Percentiles rank a stretch among this genome's conserved stretches.
phyloP scores from a whole-genome alignment of 2,113 vertebrate genomes.

The Oncorhynchus masou region DNA sequence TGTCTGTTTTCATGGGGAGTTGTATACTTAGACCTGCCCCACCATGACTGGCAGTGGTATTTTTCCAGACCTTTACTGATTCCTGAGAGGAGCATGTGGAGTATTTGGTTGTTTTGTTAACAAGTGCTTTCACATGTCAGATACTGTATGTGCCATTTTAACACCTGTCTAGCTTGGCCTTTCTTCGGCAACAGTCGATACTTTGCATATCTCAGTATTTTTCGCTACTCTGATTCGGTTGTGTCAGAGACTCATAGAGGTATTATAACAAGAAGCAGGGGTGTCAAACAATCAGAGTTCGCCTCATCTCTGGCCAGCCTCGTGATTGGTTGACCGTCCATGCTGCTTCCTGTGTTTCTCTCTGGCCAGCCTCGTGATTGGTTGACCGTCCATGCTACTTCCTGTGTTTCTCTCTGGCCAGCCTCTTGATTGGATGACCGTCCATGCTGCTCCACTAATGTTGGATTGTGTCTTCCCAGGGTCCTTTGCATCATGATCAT shows the following conservation, averaged over 20 bases:
- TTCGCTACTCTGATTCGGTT: not conserved
- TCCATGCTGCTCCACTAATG: slow-evolving; percentile 12
- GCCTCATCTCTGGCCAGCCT: not conserved
- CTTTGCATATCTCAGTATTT: not conserved
- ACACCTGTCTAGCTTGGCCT: not conserved
- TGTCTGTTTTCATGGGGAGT: not conserved
- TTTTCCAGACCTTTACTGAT: not conserved
- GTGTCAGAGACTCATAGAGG: not conserved
- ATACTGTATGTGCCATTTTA: not conserved
- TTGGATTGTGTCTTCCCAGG: slow-evolving; percentile 27
- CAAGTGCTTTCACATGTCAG: not conserved
- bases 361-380: not conserved
- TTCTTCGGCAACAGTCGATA: not conserved
- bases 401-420: slow-evolving; percentile 16
- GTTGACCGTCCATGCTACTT: slow-evolving; percentile 13
- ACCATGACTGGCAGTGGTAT: not conserved
- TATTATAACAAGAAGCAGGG: not conserved
- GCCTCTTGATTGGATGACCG: not conserved
- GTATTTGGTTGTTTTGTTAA: not conserved
- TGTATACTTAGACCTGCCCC: no score
- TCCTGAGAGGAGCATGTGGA: not conserved
- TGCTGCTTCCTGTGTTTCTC: slow-evolving; percentile 23
- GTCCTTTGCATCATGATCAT: slow-evolving; percentile 49
- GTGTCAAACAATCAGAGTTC: not conserved
- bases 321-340: not conserved